Conservation (phyloP, 2,888 invertebrate genomes). For the Leucophenga montana region DNA sequence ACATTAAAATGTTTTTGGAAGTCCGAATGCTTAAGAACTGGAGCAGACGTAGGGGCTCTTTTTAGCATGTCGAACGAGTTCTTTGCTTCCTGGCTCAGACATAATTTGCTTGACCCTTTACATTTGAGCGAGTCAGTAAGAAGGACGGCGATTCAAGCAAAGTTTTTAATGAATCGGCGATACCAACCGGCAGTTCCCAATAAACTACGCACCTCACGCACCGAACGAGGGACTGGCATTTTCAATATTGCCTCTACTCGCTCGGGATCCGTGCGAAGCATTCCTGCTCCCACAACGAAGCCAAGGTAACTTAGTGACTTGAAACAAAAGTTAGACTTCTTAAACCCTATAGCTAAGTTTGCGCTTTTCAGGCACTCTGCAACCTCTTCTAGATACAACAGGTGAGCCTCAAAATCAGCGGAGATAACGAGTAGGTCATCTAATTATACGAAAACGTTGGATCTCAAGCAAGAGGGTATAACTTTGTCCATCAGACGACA, state of each 20-base stretch:
- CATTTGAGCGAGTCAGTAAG: slow-evolving; percentile 25
- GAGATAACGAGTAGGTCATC: too few relatives aligned
- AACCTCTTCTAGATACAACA: not conserved
- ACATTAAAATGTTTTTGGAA: not conserved
- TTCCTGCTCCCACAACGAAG: slow-evolving; percentile 10
- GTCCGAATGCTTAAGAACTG: not conserved
- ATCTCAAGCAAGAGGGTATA: not conserved
- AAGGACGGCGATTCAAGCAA: slow-evolving; percentile 6
- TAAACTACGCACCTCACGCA: slow-evolving; percentile 6
- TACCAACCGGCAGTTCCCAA: slow-evolving; percentile 21
- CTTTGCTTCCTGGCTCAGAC: too few relatives aligned
- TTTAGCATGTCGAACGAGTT: too few relatives aligned
- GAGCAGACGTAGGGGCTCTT: not conserved
- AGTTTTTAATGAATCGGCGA: not conserved
- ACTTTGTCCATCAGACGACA: too few relatives aligned
- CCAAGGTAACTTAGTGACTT: not conserved
- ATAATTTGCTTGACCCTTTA: too few relatives aligned
- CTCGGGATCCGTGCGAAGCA: slow-evolving; percentile 19
- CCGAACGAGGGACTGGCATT: slow-evolving; percentile 19
- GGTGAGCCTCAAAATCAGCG: too few relatives aligned
- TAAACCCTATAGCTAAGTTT: not conserved
- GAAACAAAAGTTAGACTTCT: slow-evolving; percentile 8
- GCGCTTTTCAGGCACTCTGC: not conserved
- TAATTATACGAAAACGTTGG: slow-evolving; percentile 16
- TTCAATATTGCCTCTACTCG: slow-evolving; percentile 10